These are phyloP conservation scores for Nipponia nippon DNA, from an alignment of 2,113 vertebrate genomes.

Conservation along the genomic window DNA sequence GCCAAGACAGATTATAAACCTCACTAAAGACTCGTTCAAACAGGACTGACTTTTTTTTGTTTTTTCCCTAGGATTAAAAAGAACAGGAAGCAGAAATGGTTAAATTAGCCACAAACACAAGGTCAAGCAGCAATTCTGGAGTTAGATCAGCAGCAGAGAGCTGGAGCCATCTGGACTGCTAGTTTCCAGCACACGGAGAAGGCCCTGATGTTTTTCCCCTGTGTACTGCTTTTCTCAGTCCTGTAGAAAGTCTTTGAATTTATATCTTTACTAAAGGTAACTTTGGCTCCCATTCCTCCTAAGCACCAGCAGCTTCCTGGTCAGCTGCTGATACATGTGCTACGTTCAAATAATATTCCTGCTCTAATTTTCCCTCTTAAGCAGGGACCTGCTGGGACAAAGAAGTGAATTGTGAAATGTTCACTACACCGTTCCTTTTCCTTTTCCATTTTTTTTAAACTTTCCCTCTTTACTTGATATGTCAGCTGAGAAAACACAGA, in stretches of 20 bases:
- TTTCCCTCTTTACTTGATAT: neutral
- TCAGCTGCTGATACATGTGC: neutral
- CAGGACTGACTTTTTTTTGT: neutral
- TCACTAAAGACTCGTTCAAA: neutral
- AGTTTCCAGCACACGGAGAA: neutral
- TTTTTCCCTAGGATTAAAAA: neutral
- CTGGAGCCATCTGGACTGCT: neutral
- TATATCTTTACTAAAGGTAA: neutral
- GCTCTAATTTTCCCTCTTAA: neutral
- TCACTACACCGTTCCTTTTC: neutral
- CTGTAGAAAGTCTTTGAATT: neutral
- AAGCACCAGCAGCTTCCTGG: neutral
- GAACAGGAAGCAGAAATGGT: neutral
- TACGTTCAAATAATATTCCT: neutral
- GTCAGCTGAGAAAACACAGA: neutral
- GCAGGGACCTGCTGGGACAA: neutral
- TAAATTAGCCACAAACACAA: neutral
- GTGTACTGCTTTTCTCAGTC: neutral
- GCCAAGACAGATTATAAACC: neutral
- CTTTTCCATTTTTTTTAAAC: neutral
- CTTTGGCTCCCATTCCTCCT: neutral
- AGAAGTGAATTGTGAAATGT: neutral
- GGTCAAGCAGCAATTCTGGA: neutral
- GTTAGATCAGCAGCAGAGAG: neutral
- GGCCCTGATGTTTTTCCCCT: neutral